These are phyloP conservation scores for Crossaster papposus DNA, from an alignment of 53 echinoderm and acorn worm species.

Conservation along the genomic window DNA sequence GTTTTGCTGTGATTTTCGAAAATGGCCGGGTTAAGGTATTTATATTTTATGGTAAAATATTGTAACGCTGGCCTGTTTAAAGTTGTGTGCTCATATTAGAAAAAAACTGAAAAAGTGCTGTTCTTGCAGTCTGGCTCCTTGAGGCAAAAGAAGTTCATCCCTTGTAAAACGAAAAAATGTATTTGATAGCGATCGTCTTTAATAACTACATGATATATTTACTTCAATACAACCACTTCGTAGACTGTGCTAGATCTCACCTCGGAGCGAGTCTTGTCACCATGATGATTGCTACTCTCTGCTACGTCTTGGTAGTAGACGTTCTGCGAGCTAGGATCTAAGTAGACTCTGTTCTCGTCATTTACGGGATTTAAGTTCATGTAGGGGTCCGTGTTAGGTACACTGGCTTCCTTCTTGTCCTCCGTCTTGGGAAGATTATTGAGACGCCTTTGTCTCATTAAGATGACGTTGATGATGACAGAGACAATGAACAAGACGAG, in stretches of 20 bases:
- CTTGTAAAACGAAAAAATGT: too few relatives aligned
- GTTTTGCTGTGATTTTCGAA: too few relatives aligned
- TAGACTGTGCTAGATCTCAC: neutral
- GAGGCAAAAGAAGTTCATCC: too few relatives aligned
- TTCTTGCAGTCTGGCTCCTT: too few relatives aligned
- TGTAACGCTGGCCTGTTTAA: too few relatives aligned
- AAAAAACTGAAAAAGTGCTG: too few relatives aligned
- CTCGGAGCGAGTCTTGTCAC: neutral
- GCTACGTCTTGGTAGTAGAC: neutral
- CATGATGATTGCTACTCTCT: neutral
- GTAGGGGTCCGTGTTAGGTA: neutral
- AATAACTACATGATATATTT: too few relatives aligned
- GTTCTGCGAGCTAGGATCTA: neutral
- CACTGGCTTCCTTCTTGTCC: neutral
- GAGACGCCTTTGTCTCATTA: neutral
- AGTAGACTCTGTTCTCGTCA: neutral
- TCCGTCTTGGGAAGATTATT: neutral
- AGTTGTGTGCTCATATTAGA: too few relatives aligned
- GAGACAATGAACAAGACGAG: slow-evolving; percentile 5
- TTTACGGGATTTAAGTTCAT: neutral
- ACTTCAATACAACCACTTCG: neutral
- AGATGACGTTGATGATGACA: neutral
- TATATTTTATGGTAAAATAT: too few relatives aligned
- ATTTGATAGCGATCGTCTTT: too few relatives aligned
- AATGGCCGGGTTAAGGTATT: too few relatives aligned